Evolutionary conservation across 2,113 vertebrate genomes (phyloP).

Genomic region (Poicephalus meyeri): DNA sequence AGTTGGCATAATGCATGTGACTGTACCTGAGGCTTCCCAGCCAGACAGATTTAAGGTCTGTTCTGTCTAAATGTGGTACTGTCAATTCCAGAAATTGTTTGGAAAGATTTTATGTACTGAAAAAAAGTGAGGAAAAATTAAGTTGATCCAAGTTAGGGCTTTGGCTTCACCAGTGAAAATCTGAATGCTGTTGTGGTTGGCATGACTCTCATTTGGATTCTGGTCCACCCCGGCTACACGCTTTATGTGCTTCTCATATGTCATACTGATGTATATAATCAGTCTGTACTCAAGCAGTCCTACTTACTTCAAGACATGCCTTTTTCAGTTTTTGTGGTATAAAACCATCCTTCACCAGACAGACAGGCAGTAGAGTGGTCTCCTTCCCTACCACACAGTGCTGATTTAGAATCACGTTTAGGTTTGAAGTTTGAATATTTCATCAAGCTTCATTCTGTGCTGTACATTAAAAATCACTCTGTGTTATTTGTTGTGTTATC

Average conservation of each 20-base stretch:
- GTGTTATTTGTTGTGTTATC: background rate
- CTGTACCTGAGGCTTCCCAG: background rate
- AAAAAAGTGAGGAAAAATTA: background rate
- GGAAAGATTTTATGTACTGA: background rate
- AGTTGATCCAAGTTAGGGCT: constrained; percentile 8
- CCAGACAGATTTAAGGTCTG: background rate
- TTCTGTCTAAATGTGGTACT: background rate
- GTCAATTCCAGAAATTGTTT: constrained; percentile 10
- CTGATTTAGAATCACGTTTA: background rate
- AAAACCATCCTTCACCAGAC: background rate
- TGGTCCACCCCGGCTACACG: background rate
- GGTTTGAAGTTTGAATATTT: constrained; percentile 24
- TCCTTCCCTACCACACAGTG: background rate
- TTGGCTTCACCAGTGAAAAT: background rate
- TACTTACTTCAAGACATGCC: background rate
- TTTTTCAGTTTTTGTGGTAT: background rate
- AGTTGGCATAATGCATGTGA: background rate
- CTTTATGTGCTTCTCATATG: background rate
- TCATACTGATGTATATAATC: background rate
- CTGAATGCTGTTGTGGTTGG: constrained; percentile 35
- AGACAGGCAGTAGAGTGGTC: background rate
- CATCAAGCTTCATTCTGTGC: background rate
- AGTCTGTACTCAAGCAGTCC: background rate
- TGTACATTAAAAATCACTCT: background rate
- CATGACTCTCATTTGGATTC: background rate